phyloP scores from a whole-genome alignment of 2,888 invertebrate genomes.

The Pollenia griseotomentosa region DNA sequence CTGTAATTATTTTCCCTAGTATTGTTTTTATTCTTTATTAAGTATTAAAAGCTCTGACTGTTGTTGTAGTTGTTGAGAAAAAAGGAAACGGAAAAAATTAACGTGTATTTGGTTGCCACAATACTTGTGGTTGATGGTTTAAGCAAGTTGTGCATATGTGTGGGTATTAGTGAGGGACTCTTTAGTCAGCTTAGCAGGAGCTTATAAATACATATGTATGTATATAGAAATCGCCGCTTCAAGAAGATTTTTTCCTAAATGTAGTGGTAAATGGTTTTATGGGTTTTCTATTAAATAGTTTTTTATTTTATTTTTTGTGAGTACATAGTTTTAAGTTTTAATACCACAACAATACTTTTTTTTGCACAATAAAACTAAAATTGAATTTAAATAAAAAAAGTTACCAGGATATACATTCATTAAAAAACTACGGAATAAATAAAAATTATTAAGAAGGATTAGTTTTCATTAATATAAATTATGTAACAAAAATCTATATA shows the following conservation, averaged over 20 bases:
- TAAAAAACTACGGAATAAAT: no score
- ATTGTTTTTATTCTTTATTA: background rate
- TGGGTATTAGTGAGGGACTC: background rate
- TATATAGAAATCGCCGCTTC: constrained; percentile 25
- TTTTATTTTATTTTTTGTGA: constrained; percentile 36
- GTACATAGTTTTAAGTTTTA: constrained; percentile 35
- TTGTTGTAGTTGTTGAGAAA: constrained; percentile 19
- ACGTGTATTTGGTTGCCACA: constrained; percentile 69
- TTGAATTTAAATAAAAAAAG: constrained; percentile 12
- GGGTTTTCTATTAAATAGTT: constrained; percentile 36
- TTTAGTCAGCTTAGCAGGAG: background rate
- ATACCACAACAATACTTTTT: background rate
- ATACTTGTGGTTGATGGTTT: constrained; percentile 62
- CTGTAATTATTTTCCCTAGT: constrained; percentile 2
- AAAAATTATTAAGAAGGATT: no score
- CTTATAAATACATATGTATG: background rate
- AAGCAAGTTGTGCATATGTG: constrained; percentile 43
- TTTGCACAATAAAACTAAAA: background rate
- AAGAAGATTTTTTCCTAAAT: constrained; percentile 47
- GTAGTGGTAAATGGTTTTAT: constrained; percentile 58
- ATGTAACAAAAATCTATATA: no score
- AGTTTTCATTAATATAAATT: no score
- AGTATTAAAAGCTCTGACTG: constrained; percentile 39
- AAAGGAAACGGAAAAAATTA: constrained; percentile 70
- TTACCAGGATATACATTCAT: background rate